Evolutionary conservation across 2,797 vertebrate species (phyloP), one percentile per base, ranked within the genome.

Genomic region (Malacoraja senta): DNA sequence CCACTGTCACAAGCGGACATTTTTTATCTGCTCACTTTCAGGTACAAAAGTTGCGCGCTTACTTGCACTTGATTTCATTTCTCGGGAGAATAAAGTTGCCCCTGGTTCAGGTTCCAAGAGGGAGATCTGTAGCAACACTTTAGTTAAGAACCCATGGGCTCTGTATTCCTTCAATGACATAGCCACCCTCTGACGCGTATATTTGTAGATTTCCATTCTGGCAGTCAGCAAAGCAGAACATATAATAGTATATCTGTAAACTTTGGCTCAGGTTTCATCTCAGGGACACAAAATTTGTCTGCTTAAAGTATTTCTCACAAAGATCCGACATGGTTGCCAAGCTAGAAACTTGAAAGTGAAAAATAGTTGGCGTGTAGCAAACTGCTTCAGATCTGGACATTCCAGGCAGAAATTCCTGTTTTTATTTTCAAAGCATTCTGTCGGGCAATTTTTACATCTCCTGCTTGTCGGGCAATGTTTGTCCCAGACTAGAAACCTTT

Each of bases 81-180:
- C 63, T 88, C 63, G 35, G n/a, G 84, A 68, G 84, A 32, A 68
- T 88, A 88, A 68, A 21, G n/a, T 88, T 68, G 84, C 32, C 84
- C 32, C 7, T 19, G 35, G 61, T 21, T 17, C 61, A 32, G 84
- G 15, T 68, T 61, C n/a, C n/a, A 88, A 88, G 84, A 21, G n/a
- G 63, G 15, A 88, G 61, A 88, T 19, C n/a, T 68, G n/a, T 65
- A 88, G 84, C 84, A 88, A 68, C 15, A 35, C 63, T 88, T 63
- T 68, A 88, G 61, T 88, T 1, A 0, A 24, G 84, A 35, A 35
- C 61, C 63, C 63, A 35, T 68, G 84, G 84, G 84, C 1, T 32
- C 84, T 88, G 65, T 88, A 88, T 68, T 88, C 68, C 17, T 88
- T 88, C 68, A 88, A 88, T 88, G 61, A 88, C 84, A 86, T 65